phyloP scores from a whole-genome alignment of 2,888 invertebrate genomes.

The Nymphalis polychloros region DNA sequence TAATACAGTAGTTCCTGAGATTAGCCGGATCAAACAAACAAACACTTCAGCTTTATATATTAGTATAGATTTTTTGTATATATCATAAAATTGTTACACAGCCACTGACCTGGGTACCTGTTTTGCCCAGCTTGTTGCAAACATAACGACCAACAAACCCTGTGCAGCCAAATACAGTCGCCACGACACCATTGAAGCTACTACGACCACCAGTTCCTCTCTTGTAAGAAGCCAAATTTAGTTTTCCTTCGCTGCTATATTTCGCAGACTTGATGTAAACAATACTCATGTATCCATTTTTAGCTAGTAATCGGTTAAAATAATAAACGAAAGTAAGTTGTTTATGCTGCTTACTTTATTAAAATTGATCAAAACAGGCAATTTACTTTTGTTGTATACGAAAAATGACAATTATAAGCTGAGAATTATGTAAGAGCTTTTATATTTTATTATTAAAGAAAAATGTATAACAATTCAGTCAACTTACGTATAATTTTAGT shows the following conservation, averaged over 20 bases:
- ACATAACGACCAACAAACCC: constrained; percentile 95
- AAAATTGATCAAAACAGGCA: background rate
- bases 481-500: constrained; percentile 69
- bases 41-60: too few relatives aligned
- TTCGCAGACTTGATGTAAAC: constrained; percentile 73
- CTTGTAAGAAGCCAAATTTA: constrained; percentile 86
- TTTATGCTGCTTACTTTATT: background rate
- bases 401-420: constrained; percentile 15
- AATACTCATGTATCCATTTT: constrained; percentile 67
- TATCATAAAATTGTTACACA: background rate
- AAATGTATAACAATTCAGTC: background rate
- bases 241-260: constrained; percentile 80
- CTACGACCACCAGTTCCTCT: constrained; percentile 95
- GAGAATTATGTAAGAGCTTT: constrained; percentile 67
- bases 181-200: constrained; percentile 97
- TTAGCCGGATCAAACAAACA: too few relatives aligned
- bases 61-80: background rate
- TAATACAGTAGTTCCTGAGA: too few relatives aligned
- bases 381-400: constrained; percentile 11
- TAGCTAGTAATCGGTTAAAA: constrained; percentile 53
- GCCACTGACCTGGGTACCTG: constrained; percentile 86
- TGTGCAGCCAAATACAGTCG: constrained; percentile 97
- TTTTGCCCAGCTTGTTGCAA: constrained; percentile 93
- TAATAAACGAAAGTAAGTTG: background rate
- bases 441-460: constrained; percentile 25